These are phyloP conservation scores for Carassius carassius DNA, from an alignment of 2,113 vertebrate species.

Conservation along the genomic window DNA sequence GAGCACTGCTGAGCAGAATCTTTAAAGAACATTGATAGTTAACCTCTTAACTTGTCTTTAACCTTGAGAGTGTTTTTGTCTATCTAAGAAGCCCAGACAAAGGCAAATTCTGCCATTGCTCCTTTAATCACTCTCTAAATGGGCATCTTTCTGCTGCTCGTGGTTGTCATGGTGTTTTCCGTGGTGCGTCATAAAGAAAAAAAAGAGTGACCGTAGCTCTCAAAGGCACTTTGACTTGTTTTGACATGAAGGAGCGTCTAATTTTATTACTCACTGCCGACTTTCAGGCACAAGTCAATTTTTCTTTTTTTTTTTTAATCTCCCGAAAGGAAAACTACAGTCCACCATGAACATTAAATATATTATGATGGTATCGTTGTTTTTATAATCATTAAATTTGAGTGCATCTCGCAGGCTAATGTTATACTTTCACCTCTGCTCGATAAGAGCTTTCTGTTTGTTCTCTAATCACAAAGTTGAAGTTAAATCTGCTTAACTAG, in stretches of 20 bases:
- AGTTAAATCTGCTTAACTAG: slow-evolving; percentile 70
- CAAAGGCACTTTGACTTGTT: slow-evolving; percentile 43
- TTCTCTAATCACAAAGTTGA: slow-evolving; percentile 70
- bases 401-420: slow-evolving; percentile 14
- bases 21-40: not conserved
- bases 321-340: not conserved
- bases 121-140: slow-evolving; percentile 26
- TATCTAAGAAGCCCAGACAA: not conserved
- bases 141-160: not conserved
- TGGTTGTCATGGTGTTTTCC: slow-evolving; percentile 36
- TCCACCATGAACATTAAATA: not conserved
- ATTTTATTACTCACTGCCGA: slow-evolving; percentile 49
- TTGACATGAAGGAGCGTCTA: slow-evolving; percentile 1
- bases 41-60: not conserved
- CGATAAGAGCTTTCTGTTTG: slow-evolving; percentile 45
- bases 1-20: not conserved
- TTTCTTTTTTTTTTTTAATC: not conserved
- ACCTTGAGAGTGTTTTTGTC: not conserved
- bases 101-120: slow-evolving; percentile 11
- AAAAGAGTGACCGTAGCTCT: slow-evolving; percentile 38
- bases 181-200: not conserved
- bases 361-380: not conserved
- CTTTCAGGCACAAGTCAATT: slow-evolving; percentile 39
- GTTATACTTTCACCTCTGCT: slow-evolving; percentile 50
- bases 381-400: not conserved